phyloP scores from a whole-genome alignment of 2,888 invertebrate genomes.

The Apeira syringaria region DNA sequence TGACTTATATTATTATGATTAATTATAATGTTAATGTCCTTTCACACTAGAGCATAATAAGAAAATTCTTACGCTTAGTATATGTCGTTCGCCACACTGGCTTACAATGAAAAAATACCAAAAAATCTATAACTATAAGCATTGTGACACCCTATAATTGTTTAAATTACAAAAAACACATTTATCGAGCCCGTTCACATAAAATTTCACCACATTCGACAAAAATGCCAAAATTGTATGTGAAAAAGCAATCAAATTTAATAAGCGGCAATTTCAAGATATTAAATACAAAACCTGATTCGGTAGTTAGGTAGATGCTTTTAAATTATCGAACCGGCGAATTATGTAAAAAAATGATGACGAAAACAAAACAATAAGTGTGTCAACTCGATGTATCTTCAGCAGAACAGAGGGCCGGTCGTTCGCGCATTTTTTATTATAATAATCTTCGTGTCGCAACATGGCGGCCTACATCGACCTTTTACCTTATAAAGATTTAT shows the following conservation, averaged over 20 bases:
- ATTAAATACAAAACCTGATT: constrained; percentile 8
- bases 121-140: too few relatives aligned
- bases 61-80: too few relatives aligned
- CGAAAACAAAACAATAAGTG: constrained; percentile 44
- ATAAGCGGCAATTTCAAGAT: constrained; percentile 7
- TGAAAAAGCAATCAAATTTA: constrained; percentile 8
- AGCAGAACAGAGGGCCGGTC: constrained; percentile 45
- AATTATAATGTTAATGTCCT: too few relatives aligned
- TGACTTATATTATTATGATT: too few relatives aligned
- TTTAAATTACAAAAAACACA: too few relatives aligned
- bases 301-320: constrained; percentile 22
- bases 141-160: too few relatives aligned
- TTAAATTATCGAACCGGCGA: constrained; percentile 33
- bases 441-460: constrained; percentile 45
- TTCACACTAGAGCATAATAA: too few relatives aligned
- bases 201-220: constrained; percentile 1
- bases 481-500: constrained; percentile 48
- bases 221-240: constrained; percentile 5
- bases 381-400: constrained; percentile 50
- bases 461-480: constrained; percentile 38
- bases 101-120: too few relatives aligned
- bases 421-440: constrained; percentile 56
- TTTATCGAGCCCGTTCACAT: not conserved
- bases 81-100: too few relatives aligned
- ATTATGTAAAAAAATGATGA: constrained; percentile 41